These are phyloP conservation scores for Siniperca scherzeri DNA, from an alignment of 2,797 vertebrate genomes.

Conservation along the genomic window DNA sequence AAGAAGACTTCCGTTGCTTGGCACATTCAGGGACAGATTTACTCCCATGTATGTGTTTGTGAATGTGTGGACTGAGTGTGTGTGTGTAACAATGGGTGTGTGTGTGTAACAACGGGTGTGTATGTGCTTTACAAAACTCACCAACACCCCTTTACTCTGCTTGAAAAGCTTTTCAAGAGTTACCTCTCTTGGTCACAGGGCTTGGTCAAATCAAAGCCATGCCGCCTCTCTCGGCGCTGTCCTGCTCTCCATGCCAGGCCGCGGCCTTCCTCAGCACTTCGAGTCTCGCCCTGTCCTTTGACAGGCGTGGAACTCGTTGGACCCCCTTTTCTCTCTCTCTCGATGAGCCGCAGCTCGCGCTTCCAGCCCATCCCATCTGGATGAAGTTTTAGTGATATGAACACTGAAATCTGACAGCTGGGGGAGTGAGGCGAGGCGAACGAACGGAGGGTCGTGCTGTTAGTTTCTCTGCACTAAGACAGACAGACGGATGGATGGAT, in stretches of 20 bases:
- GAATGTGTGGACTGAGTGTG: slow-evolving; percentile 28
- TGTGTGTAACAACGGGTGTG: neutral
- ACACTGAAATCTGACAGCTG: slow-evolving; percentile 34
- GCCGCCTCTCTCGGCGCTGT: slow-evolving; percentile 44
- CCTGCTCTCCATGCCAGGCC: slow-evolving; percentile 34
- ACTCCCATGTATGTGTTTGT: slow-evolving; percentile 45
- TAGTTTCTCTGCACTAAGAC: slow-evolving; percentile 10
- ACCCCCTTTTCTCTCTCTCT: neutral
- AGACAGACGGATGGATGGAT: slow-evolving; percentile 9
- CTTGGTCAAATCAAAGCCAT: slow-evolving; percentile 79
- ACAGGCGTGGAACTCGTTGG: slow-evolving; percentile 14
- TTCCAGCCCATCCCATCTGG: slow-evolving; percentile 23
- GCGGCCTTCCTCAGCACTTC: slow-evolving; percentile 67
- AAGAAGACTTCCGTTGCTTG: slow-evolving; percentile 50
- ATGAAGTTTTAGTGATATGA: neutral
- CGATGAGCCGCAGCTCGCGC: slow-evolving; percentile 34
- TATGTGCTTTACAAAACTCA: slow-evolving; percentile 27
- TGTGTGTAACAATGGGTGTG: slow-evolving; percentile 1
- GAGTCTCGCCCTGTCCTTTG: slow-evolving; percentile 18
- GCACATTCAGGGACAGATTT: slow-evolving; percentile 76
- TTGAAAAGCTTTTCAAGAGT: slow-evolving; percentile 73
- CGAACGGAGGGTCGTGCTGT: neutral
- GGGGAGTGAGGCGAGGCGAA: neutral
- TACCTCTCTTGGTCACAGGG: slow-evolving; percentile 79
- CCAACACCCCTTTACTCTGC: slow-evolving; percentile 73